Base-by-base conservation (phyloP, 2,888 invertebrate genomes). In the Limenitis camilla region DNA sequence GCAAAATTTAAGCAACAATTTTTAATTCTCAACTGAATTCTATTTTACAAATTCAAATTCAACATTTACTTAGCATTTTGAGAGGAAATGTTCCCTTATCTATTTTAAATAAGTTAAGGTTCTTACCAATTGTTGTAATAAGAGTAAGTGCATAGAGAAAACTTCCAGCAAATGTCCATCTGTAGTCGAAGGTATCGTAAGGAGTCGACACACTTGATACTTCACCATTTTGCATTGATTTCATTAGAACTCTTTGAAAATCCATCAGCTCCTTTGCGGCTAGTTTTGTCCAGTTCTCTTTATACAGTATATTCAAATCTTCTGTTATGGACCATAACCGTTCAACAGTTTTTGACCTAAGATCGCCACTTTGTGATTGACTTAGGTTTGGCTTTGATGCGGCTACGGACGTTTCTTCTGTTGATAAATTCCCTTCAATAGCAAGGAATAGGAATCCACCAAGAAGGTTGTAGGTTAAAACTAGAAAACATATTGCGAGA, bases 41-140 rank as follows among this genome's bases (percentile, higher is more conserved):
- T n/a, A n/a, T n/a, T n/a, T n/a, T n/a, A n/a, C n/a, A n/a, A n/a
- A n/a, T n/a, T n/a, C n/a, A n/a, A n/a, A n/a, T n/a, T n/a, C n/a
- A n/a, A n/a, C n/a, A n/a, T n/a, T n/a, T n/a, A n/a, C n/a, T n/a
- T n/a, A n/a, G n/a, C n/a, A n/a, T n/a, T n/a, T n/a, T n/a, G n/a
- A n/a, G n/a, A n/a, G n/a, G n/a, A n/a, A n/a, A n/a, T n/a, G n/a
- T n/a, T n/a, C n/a, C n/a, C n/a, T n/a, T n/a, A n/a, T n/a, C n/a
- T n/a, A n/a, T n/a, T n/a, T n/a, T n/a, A n/a, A n/a, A n/a, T n/a
- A n/a, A n/a, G n/a, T n/a, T n/a, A 33, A n/a, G 35, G 28, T n/a
- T 84, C 93, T 92, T 80, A 97, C 97, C 97, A 66, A 97, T 97
- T 36, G 97, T 97, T 6, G 97, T 97, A 72, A 97, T 97, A 61